Percentiles rank a stretch among this genome's conserved stretches.
phyloP scores from a whole-genome alignment of 35 echinoderm and acorn worm genomes.

The Patiria miniata region DNA sequence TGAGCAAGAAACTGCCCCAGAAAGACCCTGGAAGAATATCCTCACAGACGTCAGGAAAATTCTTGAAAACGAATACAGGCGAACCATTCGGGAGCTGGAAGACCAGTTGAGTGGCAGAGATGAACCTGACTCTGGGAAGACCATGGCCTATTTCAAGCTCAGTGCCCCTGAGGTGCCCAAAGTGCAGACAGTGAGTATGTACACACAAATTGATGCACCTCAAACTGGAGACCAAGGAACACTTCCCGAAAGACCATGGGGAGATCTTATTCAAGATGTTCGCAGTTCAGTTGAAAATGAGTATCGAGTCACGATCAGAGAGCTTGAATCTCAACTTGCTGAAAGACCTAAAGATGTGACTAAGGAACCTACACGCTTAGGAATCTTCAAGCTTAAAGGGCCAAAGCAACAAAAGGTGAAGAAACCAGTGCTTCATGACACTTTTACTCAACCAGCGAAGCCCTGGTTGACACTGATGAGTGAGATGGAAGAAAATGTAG shows the following conservation, averaged over 20 bases:
- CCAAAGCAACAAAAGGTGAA: not conserved
- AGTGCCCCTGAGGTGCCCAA: not conserved
- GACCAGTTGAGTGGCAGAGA: slow-evolving; percentile 23
- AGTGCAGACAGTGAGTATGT: slow-evolving; percentile 14
- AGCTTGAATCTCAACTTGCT: slow-evolving; percentile 30
- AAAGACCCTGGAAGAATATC: slow-evolving; percentile 30
- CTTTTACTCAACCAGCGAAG: not conserved
- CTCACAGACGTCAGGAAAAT: slow-evolving; percentile 27
- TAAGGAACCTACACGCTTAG: slow-evolving; percentile 8
- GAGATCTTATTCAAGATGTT: not conserved
- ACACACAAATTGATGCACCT: not conserved
- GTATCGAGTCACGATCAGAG: slow-evolving; percentile 30
- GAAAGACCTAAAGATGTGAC: slow-evolving; percentile 13
- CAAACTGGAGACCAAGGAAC: slow-evolving; percentile 3
- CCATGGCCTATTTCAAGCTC: slow-evolving; percentile 29
- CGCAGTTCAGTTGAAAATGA: slow-evolving; percentile 42
- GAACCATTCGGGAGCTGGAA: slow-evolving; percentile 38
- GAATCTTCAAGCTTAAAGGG: slow-evolving; percentile 36
- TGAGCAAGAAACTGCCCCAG: slow-evolving; percentile 23
- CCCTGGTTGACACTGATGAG: slow-evolving; percentile 10
- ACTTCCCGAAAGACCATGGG: slow-evolving; percentile 29
- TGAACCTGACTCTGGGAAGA: slow-evolving; percentile 24
- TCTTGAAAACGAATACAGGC: slow-evolving; percentile 43
- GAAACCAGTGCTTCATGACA: slow-evolving; percentile 6
- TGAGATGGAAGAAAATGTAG: slow-evolving; percentile 18